Base-by-base conservation (phyloP, 2,113 vertebrate species). In the Sapajus apella region DNA sequence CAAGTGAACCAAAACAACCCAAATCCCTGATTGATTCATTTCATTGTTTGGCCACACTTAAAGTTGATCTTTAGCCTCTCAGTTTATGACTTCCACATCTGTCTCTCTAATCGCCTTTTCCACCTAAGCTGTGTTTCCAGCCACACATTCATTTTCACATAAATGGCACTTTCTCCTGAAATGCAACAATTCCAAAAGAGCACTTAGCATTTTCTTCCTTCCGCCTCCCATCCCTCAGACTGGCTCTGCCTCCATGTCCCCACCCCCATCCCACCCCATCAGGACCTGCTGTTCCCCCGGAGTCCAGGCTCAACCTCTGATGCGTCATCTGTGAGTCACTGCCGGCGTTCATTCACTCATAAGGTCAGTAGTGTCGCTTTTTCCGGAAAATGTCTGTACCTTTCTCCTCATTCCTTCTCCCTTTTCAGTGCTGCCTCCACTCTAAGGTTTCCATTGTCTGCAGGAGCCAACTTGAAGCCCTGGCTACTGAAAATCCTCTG, bases 381-480 rank as follows among this genome's bases (percentile, higher is more conserved):
- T 77, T 72, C 91, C 40, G 2, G 55, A 96, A 83, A 81, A 23
- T 1, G 6, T 27, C 61, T 20, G 18, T 2, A n/a, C 37, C 32
- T 87, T 58, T 16, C 58, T 17, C 40, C 11, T 66, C 16, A 0
- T 5, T 21, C 50, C 17, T 47, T 84, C 61, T 73, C 8, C 20
- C 0, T 37, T 7, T 2, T 45, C 55, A 8, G 55, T 0, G 14
- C 17, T 2, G 45, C 6, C 77, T 40, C 82, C 2, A 0, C 16
- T 27, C 75, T 79, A 37, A 5, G 50, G 58, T 27, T 18, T 8
- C 58, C 13, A 1, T 18, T 8, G 1, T 45, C 70, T 20, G 32
- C 55, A 50, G 64, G 50, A 75, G 40, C 85, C 94, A 66, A 10
- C 1, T 4, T 8, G 8, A n/a, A 23, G 1, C 21, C 30, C n/a